phyloP scores from a whole-genome alignment of 2,888 invertebrate genomes.

The Melinaea menophilus region DNA sequence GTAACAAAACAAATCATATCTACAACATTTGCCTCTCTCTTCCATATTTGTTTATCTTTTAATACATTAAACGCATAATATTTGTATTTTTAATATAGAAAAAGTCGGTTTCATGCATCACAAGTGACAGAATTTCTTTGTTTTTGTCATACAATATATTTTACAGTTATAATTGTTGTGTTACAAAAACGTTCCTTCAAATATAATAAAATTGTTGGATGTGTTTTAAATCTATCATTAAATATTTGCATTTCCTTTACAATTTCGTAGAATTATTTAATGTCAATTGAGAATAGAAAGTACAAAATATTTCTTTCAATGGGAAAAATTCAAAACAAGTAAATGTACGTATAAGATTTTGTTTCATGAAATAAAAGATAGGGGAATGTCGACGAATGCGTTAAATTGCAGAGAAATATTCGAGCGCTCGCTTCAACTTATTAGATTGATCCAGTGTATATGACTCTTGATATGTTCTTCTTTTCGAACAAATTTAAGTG shows the following conservation, averaged over 20 bases:
- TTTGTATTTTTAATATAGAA: slow-evolving; percentile 2
- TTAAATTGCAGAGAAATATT: slow-evolving; percentile 26
- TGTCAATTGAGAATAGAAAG: too few relatives aligned
- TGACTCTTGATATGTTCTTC: not conserved
- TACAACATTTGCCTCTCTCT: too few relatives aligned
- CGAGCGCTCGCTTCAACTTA: slow-evolving; percentile 12
- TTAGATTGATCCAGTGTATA: slow-evolving; percentile 9
- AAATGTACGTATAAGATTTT: slow-evolving; percentile 4
- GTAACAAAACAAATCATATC: too few relatives aligned
- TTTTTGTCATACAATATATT: not conserved
- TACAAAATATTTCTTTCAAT: too few relatives aligned
- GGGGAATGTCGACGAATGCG: slow-evolving; percentile 20
- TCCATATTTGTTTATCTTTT: not conserved
- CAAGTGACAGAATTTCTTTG: slow-evolving; percentile 19
- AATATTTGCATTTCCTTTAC: not conserved
- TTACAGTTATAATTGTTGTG: too few relatives aligned
- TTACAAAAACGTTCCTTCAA: too few relatives aligned
- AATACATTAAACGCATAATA: slow-evolving; percentile 7
- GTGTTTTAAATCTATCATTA: not conserved
- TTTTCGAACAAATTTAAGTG: too few relatives aligned
- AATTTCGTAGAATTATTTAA: too few relatives aligned
- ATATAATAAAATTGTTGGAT: too few relatives aligned
- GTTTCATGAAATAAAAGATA: slow-evolving; percentile 7
- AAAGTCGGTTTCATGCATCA: slow-evolving; percentile 19
- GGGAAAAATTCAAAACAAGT: too few relatives aligned